Base-by-base conservation (phyloP, 2,797 vertebrate genomes). In the Hylomyscus alleni region DNA sequence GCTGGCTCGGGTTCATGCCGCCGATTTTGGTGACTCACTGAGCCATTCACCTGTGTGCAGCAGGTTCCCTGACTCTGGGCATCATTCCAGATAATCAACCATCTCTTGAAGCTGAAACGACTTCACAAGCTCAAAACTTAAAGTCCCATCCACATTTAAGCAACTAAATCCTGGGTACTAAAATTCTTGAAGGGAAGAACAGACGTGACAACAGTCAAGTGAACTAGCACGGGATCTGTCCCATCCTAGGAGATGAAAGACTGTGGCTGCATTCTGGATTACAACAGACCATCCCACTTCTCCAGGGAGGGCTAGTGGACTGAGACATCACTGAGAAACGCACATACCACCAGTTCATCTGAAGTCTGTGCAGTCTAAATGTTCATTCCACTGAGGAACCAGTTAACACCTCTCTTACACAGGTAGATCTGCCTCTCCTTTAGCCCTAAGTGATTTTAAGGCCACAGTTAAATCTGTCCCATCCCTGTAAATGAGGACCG, bases 81-180 rank as follows among this genome's bases (percentile, higher is more conserved):
- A 94, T 29, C n/a, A 6, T 37, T 50, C 87, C 87, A 78, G 52
- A 50, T 7, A 72, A 83, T 65, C 37, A 84, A 83, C 58, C 37
- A 84, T 44, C 47, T 73, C 76, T 17, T 19, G 29, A 82, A 82
- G 58, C 83, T n/a, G 84, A 84, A 83, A 44, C 44, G 14, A 40
- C 34, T 94, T 90, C 77, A 24, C 37, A 72, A 78, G 31, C 67
- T 90, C 89, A 94, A 96, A 92, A 60, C 50, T 22, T 67, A 95
- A 94, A 89, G 67, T 67, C 56, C 22, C 72, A 77, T 93, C 37
- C 56, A 88, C 31, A 14, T 69, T 44, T 4, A 60, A 81, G 6
- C 73, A 77, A 62, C 10, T 10, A 29, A 76, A 96, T 31, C 76
- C 52, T n/a, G 34, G 44, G 19, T 65, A 82, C 80, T 37, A 56